Evolutionary conservation across 2,113 vertebrate species (phyloP).

Genomic region (Mirza zaza): DNA sequence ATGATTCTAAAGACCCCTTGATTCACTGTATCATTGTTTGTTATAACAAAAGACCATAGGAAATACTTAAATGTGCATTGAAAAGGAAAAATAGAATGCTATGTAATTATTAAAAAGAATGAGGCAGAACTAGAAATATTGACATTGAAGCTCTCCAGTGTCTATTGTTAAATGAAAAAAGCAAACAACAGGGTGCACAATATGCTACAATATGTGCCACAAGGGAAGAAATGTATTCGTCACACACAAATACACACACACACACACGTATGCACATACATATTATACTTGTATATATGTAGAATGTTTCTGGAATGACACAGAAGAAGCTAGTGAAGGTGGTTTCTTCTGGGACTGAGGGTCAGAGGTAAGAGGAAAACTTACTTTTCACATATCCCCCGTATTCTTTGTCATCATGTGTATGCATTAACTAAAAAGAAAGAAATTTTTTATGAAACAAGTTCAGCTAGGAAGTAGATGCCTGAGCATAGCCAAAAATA

Average conservation of each 20-base stretch:
- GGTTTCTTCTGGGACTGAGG: not conserved
- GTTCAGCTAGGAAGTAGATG: not conserved
- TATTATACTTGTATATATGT: not conserved
- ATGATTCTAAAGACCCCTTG: no score
- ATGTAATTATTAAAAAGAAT: conserved; percentile 20
- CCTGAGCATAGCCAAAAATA: not conserved
- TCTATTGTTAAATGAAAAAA: not conserved
- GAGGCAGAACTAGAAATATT: conserved; percentile 13
- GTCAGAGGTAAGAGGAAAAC: not conserved
- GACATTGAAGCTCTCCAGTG: not conserved
- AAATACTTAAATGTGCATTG: not conserved
- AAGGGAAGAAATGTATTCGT: not conserved
- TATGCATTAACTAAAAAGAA: not conserved
- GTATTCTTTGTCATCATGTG: not conserved
- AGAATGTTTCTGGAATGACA: not conserved
- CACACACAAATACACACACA: not conserved
- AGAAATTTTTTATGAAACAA: not conserved
- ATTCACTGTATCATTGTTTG: no score
- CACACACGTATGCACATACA: not conserved
- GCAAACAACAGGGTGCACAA: not conserved
- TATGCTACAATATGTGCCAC: not conserved
- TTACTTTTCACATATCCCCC: not conserved
- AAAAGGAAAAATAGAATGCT: not conserved
- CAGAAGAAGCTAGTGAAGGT: not conserved
- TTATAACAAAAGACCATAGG: no score